Conservation (phyloP, 2,113 vertebrate genomes). For the Pardalotus punctatus region DNA sequence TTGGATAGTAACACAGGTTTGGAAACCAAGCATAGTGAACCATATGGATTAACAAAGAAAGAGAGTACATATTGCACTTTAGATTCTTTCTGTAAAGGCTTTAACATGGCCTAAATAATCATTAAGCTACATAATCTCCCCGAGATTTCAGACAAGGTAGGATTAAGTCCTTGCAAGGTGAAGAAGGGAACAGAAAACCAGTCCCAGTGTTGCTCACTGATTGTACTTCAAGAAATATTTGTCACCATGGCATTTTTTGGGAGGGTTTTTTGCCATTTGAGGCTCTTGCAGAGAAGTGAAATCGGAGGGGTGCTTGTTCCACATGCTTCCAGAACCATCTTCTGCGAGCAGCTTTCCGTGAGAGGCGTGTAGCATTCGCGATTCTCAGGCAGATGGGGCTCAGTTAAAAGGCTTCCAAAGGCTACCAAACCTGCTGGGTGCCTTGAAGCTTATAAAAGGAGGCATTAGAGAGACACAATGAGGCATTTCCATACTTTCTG, state of each 20-base stretch:
- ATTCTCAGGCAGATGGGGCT: neutral
- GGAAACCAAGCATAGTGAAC: neutral
- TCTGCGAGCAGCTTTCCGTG: neutral
- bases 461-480: neutral
- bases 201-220: neutral
- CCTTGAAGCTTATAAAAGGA: neutral
- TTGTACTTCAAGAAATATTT: neutral
- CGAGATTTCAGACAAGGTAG: neutral
- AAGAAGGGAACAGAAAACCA: neutral
- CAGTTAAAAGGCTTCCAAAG: neutral
- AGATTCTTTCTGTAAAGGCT: neutral
- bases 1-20: neutral
- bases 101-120: neutral
- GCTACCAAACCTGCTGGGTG: neutral
- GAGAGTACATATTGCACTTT: neutral
- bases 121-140: neutral
- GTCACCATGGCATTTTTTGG: neutral
- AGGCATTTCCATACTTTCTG: neutral
- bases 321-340: neutral
- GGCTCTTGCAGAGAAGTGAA: neutral
- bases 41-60: neutral
- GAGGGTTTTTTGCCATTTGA: neutral
- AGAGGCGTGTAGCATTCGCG: neutral
- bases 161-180: neutral
- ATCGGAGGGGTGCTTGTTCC: neutral